phyloP scores from a whole-genome alignment of 2,113 vertebrate genomes.

The Catharus bicknelli region DNA sequence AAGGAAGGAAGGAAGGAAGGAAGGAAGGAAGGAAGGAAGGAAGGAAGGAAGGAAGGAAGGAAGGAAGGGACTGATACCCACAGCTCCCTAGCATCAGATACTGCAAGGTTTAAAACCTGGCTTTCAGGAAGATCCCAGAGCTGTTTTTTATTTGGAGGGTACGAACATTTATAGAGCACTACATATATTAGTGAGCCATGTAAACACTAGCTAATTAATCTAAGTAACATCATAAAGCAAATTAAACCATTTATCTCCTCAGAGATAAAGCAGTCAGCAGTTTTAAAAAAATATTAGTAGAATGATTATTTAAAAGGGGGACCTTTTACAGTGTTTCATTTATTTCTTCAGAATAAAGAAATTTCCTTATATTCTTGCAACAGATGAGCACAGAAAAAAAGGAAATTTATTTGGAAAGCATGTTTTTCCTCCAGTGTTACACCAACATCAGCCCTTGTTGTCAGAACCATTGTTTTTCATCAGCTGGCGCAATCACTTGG shows the following conservation, averaged over 20 bases:
- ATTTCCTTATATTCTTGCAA: background rate
- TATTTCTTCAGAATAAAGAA: background rate
- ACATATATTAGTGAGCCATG: background rate
- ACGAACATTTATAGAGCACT: background rate
- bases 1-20: too few species aligned
- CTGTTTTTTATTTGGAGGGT: background rate
- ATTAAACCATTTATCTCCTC: conserved; percentile 6
- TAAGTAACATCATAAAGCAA: background rate
- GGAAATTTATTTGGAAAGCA: background rate
- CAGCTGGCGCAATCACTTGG: background rate
- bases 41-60: background rate
- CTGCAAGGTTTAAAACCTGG: background rate
- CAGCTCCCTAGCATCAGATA: background rate
- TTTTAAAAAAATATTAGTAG: background rate
- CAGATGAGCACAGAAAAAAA: background rate
- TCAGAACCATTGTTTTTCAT: background rate
- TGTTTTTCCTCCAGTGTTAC: background rate
- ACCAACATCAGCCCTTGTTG: background rate
- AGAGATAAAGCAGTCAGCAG: background rate
- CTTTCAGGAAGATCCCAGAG: background rate
- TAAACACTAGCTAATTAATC: conserved; percentile 21
- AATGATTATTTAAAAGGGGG: background rate
- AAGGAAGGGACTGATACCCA: background rate
- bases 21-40: too few species aligned
- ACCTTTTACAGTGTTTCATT: background rate